Evolutionary conservation across 2,797 vertebrate species (phyloP), one percentile per base, ranked within the genome.

Genomic region (Pteropus rufus): DNA sequence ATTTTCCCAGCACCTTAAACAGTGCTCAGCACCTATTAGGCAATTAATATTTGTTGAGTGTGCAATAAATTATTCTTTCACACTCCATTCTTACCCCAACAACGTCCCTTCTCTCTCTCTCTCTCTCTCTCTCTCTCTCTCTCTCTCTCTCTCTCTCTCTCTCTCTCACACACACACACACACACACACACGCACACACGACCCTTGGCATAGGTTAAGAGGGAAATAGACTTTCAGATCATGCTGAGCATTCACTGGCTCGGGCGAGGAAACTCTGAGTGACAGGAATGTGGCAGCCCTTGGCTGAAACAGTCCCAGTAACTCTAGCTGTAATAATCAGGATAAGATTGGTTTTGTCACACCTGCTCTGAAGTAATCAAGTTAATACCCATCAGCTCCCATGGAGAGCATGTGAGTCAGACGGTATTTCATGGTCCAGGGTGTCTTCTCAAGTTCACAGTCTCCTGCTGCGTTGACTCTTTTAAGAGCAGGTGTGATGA

Each of bases 351-450:
- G 19, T 89, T 97, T 94, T 91, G 73, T 96, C 82, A 95, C 60
- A 94, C 62, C 84, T 93, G 73, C 67, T 93, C 24, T n/a, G n/a
- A 91, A 16, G 26, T 77, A 81, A 95, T 95, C 76, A 88, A 24
- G 34, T 88, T 84, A 75, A 82, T 80, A 2, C 39, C 82, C 79
- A 36, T 89, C 82, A 12, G 64, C 46, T 72, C n/a, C 44, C 5
- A 10, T 4, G 29, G 90, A 80, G 84, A 65, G 62, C 18, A 29
- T 72, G 62, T 65, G 93, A 95, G 89, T 97, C 88, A 10, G 4
- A 46, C 56, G 72, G 2, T 49, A 10, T 24, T 91, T 72, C 81
- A 26, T 2, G 16, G 76, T 18, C 10, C 52, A 49, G 7, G 2
- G 52, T 29, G 41, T 65, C 83, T 58, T 91, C 54, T 19, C 60